These are phyloP conservation scores for Toxotes jaculatrix DNA, from an alignment of 2,113 vertebrate genomes.

Conservation along the genomic window DNA sequence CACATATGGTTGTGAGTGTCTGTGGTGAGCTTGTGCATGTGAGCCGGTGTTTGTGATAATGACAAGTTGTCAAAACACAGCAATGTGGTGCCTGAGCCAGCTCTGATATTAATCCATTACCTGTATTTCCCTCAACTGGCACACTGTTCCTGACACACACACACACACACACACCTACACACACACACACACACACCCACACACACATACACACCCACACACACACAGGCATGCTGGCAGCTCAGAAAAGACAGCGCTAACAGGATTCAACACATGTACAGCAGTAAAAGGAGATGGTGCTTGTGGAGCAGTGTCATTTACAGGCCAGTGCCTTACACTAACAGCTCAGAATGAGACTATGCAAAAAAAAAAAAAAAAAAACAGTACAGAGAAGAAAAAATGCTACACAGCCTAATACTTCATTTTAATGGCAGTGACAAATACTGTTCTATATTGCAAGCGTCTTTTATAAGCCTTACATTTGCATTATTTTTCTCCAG, in stretches of 20 bases:
- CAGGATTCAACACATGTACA: conserved; percentile 54
- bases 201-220: neutral
- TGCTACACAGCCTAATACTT: conserved; percentile 15
- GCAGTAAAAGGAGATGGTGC: conserved; percentile 33
- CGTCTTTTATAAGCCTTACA: conserved; percentile 7
- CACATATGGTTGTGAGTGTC: neutral
- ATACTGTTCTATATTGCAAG: conserved; percentile 24
- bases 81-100: conserved; percentile 69
- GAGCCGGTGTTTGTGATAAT: conserved; percentile 80
- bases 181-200: conserved; percentile 37
- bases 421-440: conserved; percentile 48
- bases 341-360: conserved; percentile 28
- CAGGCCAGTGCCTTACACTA: conserved; percentile 33
- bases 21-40: conserved; percentile 17
- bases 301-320: conserved; percentile 52
- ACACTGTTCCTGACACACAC: conserved; percentile 58
- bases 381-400: conserved; percentile 35
- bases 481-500: neutral
- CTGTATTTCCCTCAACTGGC: conserved; percentile 76
- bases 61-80: conserved; percentile 80
- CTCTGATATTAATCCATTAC: conserved; percentile 86
- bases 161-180: conserved; percentile 49
- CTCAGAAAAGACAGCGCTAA: conserved; percentile 42
- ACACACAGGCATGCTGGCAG: conserved; percentile 25
- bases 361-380: conserved; percentile 49